phyloP scores from a whole-genome alignment of 2,888 invertebrate genomes.

The Bombyx huttoni region DNA sequence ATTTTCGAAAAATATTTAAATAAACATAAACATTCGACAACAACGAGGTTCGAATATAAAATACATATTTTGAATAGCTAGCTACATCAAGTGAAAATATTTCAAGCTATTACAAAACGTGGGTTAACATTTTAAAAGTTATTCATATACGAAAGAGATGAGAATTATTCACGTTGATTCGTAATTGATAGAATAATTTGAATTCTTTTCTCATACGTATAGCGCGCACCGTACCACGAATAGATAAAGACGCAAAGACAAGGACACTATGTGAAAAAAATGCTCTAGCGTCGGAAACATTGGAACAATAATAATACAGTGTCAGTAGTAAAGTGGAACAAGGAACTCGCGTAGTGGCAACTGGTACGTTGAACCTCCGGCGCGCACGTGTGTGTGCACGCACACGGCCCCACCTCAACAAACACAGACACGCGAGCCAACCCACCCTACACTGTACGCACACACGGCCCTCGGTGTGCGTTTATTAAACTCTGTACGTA shows the following conservation, averaged over 20 bases:
- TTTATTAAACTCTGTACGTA: conserved; percentile 29
- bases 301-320: conserved; percentile 67
- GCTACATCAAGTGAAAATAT: no score
- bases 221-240: background rate
- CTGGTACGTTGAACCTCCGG: conserved; percentile 66
- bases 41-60: no score
- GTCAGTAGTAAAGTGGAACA: conserved; percentile 70
- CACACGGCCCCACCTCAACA: conserved; percentile 11
- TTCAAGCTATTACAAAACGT: background rate
- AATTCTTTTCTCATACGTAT: background rate
- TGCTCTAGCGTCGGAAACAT: conserved; percentile 45
- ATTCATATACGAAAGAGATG: background rate
- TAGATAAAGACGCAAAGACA: conserved; percentile 14
- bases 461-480: conserved; percentile 16
- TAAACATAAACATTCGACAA: no score
- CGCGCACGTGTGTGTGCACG: conserved; percentile 26
- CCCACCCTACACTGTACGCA: conserved; percentile 14
- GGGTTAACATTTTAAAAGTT: background rate
- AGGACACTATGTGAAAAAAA: conserved; percentile 29
- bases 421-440: conserved; percentile 17
- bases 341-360: conserved; percentile 68
- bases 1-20: no score
- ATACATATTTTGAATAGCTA: no score
- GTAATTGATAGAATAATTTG: background rate
- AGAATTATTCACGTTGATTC: background rate